Conservation (phyloP, 2,888 invertebrate genomes). For the Apoda limacodes region DNA sequence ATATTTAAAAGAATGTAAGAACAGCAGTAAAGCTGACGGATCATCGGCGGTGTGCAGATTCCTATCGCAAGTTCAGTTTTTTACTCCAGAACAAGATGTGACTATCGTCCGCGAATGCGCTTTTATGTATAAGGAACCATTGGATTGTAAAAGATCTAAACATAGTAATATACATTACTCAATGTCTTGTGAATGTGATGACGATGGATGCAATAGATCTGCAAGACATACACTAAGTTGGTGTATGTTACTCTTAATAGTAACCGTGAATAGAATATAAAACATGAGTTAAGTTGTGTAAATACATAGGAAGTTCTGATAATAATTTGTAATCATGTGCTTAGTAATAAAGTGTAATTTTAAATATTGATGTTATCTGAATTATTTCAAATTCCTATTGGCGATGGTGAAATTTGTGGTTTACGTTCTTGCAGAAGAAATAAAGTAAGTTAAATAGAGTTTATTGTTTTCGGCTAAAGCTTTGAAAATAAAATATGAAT, state of each 20-base stretch:
- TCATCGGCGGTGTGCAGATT: conserved; percentile 37
- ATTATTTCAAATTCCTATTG: too few relatives aligned
- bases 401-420: too few relatives aligned
- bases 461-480: too few relatives aligned
- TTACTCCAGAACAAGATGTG: conserved; percentile 35
- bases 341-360: too few relatives aligned
- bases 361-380: too few relatives aligned
- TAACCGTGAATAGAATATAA: too few relatives aligned
- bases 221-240: conserved; percentile 12
- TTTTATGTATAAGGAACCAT: conserved; percentile 32
- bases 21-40: conserved; percentile 13
- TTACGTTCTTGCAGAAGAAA: too few relatives aligned
- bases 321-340: too few relatives aligned
- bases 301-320: too few relatives aligned
- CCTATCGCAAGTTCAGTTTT: conserved; percentile 44
- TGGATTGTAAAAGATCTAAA: conserved; percentile 36
- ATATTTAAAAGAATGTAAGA: conserved; percentile 34
- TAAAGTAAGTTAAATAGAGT: too few relatives aligned
- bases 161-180: conserved; percentile 47
- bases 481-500: too few relatives aligned
- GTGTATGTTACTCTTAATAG: background rate
- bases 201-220: conserved; percentile 43
- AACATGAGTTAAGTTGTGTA: too few relatives aligned
- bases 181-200: conserved; percentile 41
- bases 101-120: conserved; percentile 48